phyloP scores from a whole-genome alignment of 1,140 invertebrate genomes.

The Tribolium castaneum region DNA sequence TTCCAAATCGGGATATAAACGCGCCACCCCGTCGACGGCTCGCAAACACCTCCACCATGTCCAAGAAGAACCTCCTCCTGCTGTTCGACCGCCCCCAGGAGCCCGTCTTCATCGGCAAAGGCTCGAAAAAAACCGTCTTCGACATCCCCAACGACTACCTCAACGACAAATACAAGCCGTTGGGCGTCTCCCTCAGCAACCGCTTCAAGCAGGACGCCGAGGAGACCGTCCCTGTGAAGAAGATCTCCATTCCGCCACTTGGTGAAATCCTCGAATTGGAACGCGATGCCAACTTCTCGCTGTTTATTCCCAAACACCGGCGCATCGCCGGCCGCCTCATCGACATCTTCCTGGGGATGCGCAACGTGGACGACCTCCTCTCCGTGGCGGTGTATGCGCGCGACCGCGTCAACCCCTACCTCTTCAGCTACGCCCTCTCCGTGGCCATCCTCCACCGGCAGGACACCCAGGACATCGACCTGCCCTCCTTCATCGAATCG shows the following conservation, averaged over 20 bases:
- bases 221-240: slow-evolving; percentile 69
- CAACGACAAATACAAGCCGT: slow-evolving; percentile 71
- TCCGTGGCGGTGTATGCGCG: slow-evolving; percentile 78
- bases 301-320: slow-evolving; percentile 80
- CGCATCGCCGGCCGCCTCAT: slow-evolving; percentile 76
- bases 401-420: slow-evolving; percentile 78
- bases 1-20: not conserved
- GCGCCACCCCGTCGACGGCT: too few relatives aligned
- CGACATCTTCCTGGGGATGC: slow-evolving; percentile 79
- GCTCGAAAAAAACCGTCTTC: slow-evolving; percentile 70
- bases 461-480: slow-evolving; percentile 80
- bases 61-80: slow-evolving; percentile 64
- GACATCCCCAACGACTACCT: slow-evolving; percentile 69
- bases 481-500: slow-evolving; percentile 72
- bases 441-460: slow-evolving; percentile 80
- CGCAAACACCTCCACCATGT: slow-evolving; percentile 61
- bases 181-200: slow-evolving; percentile 67
- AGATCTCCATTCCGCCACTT: slow-evolving; percentile 77
- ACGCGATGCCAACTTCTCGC: slow-evolving; percentile 77
- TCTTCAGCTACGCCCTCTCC: slow-evolving; percentile 82
- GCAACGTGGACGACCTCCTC: slow-evolving; percentile 76
- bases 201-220: slow-evolving; percentile 70
- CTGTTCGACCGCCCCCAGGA: slow-evolving; percentile 83
- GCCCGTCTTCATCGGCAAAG: slow-evolving; percentile 75
- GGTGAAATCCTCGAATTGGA: slow-evolving; percentile 73